A percentile compares a stretch with the other conserved stretches of the same genome.
Conservation (phyloP, 2,888 invertebrate species). For the Ophioninae sp. region DNA sequence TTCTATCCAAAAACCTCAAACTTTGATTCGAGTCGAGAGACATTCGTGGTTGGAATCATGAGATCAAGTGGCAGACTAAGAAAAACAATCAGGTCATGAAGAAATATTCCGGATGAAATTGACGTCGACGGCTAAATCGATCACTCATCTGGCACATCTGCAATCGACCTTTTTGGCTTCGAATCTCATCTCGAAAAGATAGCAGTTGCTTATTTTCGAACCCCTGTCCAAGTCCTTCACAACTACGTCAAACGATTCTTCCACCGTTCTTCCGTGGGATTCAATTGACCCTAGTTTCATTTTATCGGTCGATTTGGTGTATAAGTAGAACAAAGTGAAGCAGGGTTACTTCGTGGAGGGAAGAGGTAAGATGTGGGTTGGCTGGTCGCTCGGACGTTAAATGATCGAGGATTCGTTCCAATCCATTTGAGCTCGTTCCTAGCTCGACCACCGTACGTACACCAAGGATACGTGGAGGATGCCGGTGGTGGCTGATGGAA, state of each 20-base stretch:
- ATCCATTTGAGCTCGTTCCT: slow-evolving; percentile 63
- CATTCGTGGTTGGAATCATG: background rate
- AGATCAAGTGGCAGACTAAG: background rate
- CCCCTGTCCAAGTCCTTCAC: background rate
- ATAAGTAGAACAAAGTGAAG: slow-evolving; percentile 15
- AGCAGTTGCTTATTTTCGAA: slow-evolving; percentile 25
- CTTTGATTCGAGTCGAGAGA: background rate
- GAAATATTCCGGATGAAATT: background rate
- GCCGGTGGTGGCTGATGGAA: slow-evolving; percentile 29
- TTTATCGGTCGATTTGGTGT: slow-evolving; percentile 22
- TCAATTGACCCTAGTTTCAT: slow-evolving; percentile 32
- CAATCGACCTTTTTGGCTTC: background rate
- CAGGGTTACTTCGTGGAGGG: slow-evolving; percentile 1
- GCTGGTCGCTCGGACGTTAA: slow-evolving; percentile 52
- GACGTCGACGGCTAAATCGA: background rate
- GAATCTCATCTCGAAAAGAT: background rate
- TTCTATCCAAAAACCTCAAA: background rate
- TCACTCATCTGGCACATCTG: background rate
- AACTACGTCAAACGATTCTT: background rate
- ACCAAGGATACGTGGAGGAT: slow-evolving; percentile 39
- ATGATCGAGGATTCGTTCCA: slow-evolving; percentile 61
- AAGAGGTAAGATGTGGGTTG: slow-evolving; percentile 21
- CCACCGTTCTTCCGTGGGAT: slow-evolving; percentile 16
- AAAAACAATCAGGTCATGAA: too few relatives aligned
- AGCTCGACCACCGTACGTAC: slow-evolving; percentile 57